Evolutionary conservation across 2,113 vertebrate species (phyloP).

Genomic region (Stictonetta naevosa): DNA sequence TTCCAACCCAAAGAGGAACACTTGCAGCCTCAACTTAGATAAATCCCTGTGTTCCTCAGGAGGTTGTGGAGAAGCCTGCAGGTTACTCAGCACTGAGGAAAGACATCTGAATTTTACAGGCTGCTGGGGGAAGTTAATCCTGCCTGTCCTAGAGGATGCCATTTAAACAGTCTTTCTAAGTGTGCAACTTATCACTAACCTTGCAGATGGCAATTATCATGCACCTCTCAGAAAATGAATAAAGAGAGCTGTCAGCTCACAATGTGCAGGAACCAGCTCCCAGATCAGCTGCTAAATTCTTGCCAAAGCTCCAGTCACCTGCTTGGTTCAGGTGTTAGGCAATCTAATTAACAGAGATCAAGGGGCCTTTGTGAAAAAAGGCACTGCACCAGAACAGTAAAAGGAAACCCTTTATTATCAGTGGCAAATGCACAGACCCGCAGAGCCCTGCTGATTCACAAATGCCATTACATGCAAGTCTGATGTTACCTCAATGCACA

Average conservation of each 20-base stretch:
- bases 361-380: background rate
- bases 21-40: background rate
- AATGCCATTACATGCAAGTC: background rate
- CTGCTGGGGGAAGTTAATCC: conserved; percentile 34
- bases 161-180: conserved; percentile 15
- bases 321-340: conserved; percentile 38
- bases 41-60: background rate
- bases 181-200: conserved; percentile 29
- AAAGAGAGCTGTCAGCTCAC: background rate
- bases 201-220: conserved; percentile 17
- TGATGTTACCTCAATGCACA: background rate
- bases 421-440: accelerated
- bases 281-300: background rate
- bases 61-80: background rate
- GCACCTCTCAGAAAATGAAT: conserved; percentile 10
- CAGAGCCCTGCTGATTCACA: background rate
- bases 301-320: conserved; percentile 33
- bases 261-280: background rate
- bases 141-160: conserved; percentile 6
- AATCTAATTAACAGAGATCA: conserved; percentile 49
- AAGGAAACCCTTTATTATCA: conserved; percentile 21
- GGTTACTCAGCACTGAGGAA: background rate
- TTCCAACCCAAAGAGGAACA: background rate
- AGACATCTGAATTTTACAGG: background rate
- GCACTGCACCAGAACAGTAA: background rate